Base-by-base conservation (phyloP, 2,888 invertebrate species). In the Lathronympha strigana region DNA sequence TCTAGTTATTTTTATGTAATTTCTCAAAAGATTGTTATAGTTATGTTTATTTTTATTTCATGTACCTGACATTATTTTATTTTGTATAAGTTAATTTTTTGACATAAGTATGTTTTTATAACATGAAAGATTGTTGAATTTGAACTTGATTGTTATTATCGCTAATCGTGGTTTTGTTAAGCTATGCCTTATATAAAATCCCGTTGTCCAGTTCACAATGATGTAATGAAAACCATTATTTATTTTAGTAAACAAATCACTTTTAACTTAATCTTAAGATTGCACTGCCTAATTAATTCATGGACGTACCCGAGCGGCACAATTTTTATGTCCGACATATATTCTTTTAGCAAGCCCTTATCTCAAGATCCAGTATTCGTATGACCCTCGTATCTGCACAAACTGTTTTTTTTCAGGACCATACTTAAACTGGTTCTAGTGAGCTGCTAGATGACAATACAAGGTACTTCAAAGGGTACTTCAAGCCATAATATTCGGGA, bases 251-350 rank as follows among this genome's bases (percentile, higher is more conserved):
- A 66, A 66, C 54, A 61, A 66, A 66, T 61, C 47, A 66, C 54
- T 54, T 47, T 47, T 47, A 40, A 61, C 60, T 66, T 66, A 66
- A 66, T 66, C 66, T 61, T 49, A 31, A 47, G 66, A 66, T 66
- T 49, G 60, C 60, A 43, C 54, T 53, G 51, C 19, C 60, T 45
- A 66, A 66, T 66, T 53, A 66, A 66, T 66, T 66, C 66, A 66
- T 54, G 60, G 47, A 61, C 38, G 43, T 54, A 64, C 58, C 64
- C 64, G 45, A 61, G 45, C 38, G 64, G 47, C 23, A 60, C 45
- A 45, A 66, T 66, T 61, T 61, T 61, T 61, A 40, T 53, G 36
- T 47, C 47, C 38, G 40, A 3, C 15, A n/a, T 23, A n/a, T 47
- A 21, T 21, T 13, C n/a, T n/a, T 23, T 47, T n/a, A n/a, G n/a